These are phyloP conservation scores for Dasypolia templi DNA, from an alignment of 2,888 invertebrate species.

Conservation along the genomic window DNA sequence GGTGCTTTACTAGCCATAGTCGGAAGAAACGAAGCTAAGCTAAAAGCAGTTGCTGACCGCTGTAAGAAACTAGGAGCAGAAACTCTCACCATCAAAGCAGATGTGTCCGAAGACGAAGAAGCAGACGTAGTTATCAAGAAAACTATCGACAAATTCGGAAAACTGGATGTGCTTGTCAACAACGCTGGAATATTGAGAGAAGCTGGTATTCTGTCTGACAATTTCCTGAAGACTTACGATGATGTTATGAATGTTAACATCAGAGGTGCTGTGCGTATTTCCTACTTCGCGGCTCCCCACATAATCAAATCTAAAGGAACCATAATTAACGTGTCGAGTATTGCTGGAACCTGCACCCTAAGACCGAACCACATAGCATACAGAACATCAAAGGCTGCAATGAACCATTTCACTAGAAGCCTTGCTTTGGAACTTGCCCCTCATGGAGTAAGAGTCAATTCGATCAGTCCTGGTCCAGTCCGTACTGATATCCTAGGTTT, in stretches of 20 bases:
- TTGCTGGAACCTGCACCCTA: constrained; percentile 84
- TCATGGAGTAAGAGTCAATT: constrained; percentile 92
- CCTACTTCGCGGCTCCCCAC: constrained; percentile 65
- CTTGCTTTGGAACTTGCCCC: constrained; percentile 92
- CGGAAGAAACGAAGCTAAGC: constrained; percentile 74
- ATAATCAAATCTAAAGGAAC: constrained; percentile 69
- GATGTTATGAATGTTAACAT: constrained; percentile 68
- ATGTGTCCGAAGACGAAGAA: constrained; percentile 70
- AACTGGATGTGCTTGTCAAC: constrained; percentile 72
- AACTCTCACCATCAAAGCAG: constrained; percentile 67
- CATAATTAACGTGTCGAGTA: constrained; percentile 70
- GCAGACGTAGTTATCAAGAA: constrained; percentile 62
- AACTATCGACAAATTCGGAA: constrained; percentile 68
- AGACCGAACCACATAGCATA: constrained; percentile 88
- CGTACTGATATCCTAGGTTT: constrained; percentile 86
- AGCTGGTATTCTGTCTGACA: constrained; percentile 46
- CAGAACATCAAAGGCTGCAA: constrained; percentile 70
- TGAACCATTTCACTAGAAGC: constrained; percentile 71
- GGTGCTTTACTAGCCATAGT: constrained; percentile 74
- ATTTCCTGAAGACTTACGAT: constrained; percentile 64
- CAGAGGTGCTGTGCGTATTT: constrained; percentile 63
- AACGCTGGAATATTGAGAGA: constrained; percentile 69
- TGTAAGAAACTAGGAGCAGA: constrained; percentile 62
- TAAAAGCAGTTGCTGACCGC: constrained; percentile 66
- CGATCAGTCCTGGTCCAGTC: constrained; percentile 70